Conservation (phyloP, 2,113 vertebrate species). For the Leptobrachium ailaonicum region DNA sequence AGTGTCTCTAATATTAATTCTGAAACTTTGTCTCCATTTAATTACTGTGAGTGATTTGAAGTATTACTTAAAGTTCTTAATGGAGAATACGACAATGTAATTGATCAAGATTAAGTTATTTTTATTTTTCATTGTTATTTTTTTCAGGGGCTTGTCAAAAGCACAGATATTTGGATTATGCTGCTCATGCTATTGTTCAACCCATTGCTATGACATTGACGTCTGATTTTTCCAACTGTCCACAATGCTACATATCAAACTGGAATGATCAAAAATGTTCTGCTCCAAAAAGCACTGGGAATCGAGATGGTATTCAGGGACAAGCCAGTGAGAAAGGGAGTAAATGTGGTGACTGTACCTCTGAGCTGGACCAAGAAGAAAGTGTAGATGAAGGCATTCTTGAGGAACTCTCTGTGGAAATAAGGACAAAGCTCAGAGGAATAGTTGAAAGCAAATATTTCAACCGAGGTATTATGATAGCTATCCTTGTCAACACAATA, state of each 20-base stretch:
- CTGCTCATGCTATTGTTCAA: slow-evolving; percentile 70
- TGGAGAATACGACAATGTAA: too few relatives aligned
- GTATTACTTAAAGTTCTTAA: too few relatives aligned
- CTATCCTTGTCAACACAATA: slow-evolving; percentile 94
- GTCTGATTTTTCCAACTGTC: slow-evolving; percentile 75
- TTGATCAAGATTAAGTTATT: too few relatives aligned
- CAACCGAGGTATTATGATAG: slow-evolving; percentile 95
- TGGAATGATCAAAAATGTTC: slow-evolving; percentile 52
- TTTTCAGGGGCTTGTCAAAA: slow-evolving; percentile 72
- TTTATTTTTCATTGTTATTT: slow-evolving; percentile 17
- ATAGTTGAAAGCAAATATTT: slow-evolving; percentile 98
- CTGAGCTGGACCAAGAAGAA: slow-evolving; percentile 41
- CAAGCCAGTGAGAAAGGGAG: slow-evolving; percentile 31
- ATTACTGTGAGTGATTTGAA: too few relatives aligned
- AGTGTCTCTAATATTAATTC: too few relatives aligned
- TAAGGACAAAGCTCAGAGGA: slow-evolving; percentile 79
- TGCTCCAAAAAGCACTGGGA: slow-evolving; percentile 55
- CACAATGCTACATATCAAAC: slow-evolving; percentile 65
- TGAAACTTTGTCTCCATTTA: too few relatives aligned
- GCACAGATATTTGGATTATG: slow-evolving; percentile 68
- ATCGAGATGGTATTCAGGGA: slow-evolving; percentile 54
- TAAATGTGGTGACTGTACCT: slow-evolving; percentile 55
- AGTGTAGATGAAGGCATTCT: slow-evolving; percentile 57
- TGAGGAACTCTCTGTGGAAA: slow-evolving; percentile 67
- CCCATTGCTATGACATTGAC: slow-evolving; percentile 75